Evolutionary conservation across 2,113 vertebrate genomes (phyloP), one percentile per base, ranked within the genome.

Genomic region (Romanogobio albipinnatus): DNA sequence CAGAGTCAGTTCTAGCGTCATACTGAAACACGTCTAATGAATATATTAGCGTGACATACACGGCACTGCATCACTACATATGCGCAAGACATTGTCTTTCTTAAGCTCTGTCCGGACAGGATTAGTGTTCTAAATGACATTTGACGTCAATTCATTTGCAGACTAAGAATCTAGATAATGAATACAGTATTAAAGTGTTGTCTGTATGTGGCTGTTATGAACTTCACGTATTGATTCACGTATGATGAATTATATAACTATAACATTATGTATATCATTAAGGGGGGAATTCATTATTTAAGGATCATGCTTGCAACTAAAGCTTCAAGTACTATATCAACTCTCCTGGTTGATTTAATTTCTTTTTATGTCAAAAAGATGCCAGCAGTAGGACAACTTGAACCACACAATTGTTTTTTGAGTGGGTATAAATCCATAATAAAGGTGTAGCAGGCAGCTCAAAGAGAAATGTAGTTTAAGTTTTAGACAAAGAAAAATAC

Each of bases 21-120:
- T 47, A 53, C 51, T 2, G 15, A 33, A 58, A 33, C 33, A 77
- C n/a, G 0, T 84, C 36, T 47, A 73, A 84, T 80, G 58, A 82
- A 76, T 61, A 36, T 24, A 68, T 73, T 71, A 82, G 24, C 13
- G 78, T 70, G 39, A 56, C 64, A 82, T 14, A 64, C 1, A 62
- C 53, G 19, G 5, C 45, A 66, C 45, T 51, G 58, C 13, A 47
- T 39, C 61, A n/a, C 75, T 85, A 68, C 53, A 61, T 76, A 84
- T 70, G 62, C 33, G 15, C 66, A 53, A 53, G 3, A 29, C 66
- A 9, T 70, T 39, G 7, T 36, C 1, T 45, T 45, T 71, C 68
- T 24, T 24, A 47, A 24, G n/a, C 24, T 0, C 22, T 24, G 29
- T 24, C 43, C 5, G 10, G 59, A 62, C n/a, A 62, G 59, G 22